Conservation (phyloP, 1,140 invertebrate genomes). For the Drosophila truncata region DNA sequence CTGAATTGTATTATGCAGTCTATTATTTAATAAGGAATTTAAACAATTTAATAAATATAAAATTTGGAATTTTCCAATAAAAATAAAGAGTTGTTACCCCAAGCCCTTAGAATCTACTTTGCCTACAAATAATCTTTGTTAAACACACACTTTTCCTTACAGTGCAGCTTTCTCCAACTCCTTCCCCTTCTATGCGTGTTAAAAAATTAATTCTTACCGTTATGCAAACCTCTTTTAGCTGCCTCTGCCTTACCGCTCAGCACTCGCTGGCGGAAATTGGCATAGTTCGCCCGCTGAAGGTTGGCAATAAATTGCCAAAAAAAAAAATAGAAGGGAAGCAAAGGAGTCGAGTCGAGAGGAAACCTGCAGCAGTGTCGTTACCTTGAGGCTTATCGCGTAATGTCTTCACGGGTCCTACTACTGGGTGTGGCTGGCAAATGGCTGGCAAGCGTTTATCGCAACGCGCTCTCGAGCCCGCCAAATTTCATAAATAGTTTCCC, state of each 20-base stretch:
- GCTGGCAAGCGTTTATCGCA: constrained; percentile 67
- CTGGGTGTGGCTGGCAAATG: constrained; percentile 53
- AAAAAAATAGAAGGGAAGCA: constrained; percentile 26
- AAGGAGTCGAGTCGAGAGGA: background rate
- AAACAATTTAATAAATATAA: too few relatives aligned
- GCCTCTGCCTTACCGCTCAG: constrained; percentile 2
- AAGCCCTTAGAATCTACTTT: background rate
- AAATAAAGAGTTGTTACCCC: background rate
- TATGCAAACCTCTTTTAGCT: constrained; percentile 61
- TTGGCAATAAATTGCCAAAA: constrained; percentile 73
- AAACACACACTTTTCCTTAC: background rate
- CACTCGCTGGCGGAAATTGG: constrained; percentile 50
- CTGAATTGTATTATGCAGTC: background rate
- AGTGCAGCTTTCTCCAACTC: constrained; percentile 4
- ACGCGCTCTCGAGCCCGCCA: constrained; percentile 37
- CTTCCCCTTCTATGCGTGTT: constrained; percentile 54
- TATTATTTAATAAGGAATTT: background rate
- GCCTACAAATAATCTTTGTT: too few relatives aligned
- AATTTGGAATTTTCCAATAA: too few relatives aligned
- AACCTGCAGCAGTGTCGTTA: constrained; percentile 66
- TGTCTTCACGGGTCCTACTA: constrained; percentile 44
- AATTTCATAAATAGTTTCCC: constrained; percentile 70
- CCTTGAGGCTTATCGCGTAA: constrained; percentile 71
- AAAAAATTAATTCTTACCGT: constrained; percentile 78
- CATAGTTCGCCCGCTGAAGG: constrained; percentile 67